phyloP scores from a whole-genome alignment of 1,140 invertebrate genomes.

The Grapholita molesta region DNA sequence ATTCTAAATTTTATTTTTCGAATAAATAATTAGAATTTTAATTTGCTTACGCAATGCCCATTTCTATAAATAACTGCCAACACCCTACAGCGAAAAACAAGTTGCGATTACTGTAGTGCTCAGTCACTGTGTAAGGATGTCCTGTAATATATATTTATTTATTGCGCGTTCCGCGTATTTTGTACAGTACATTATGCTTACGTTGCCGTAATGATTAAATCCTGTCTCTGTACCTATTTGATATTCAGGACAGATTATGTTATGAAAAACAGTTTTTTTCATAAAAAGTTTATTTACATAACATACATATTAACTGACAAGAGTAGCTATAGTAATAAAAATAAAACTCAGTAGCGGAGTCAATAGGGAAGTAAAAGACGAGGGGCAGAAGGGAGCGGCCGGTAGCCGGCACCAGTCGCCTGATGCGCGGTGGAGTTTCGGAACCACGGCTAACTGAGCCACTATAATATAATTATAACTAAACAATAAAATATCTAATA shows the following conservation, averaged over 20 bases:
- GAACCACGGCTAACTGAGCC: constrained; percentile 29
- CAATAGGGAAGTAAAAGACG: constrained; percentile 26
- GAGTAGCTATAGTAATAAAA: constrained; percentile 59
- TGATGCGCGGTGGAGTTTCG: constrained; percentile 23
- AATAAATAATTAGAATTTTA: too few relatives aligned
- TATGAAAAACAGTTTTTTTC: constrained; percentile 45
- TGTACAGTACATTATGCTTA: too few relatives aligned
- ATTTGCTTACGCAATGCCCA: too few relatives aligned
- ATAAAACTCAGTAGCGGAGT: constrained; percentile 49
- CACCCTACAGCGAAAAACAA: too few relatives aligned
- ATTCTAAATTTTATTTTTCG: too few relatives aligned
- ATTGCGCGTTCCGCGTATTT: too few relatives aligned
- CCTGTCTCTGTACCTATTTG: not conserved
- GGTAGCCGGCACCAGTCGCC: constrained; percentile 19
- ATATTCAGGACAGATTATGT: not conserved
- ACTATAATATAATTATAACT: constrained; percentile 33
- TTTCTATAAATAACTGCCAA: too few relatives aligned
- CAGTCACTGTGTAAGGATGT: too few relatives aligned
- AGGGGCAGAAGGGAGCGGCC: constrained; percentile 20
- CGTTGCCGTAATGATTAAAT: not conserved
- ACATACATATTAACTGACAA: constrained; percentile 68
- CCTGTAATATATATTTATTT: too few relatives aligned
- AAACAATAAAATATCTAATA: constrained; percentile 37
- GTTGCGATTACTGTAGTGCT: too few relatives aligned
- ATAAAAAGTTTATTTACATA: constrained; percentile 73